Evolutionary conservation across 2,113 vertebrate genomes (phyloP).

Genomic region (Pelodiscus sinensis): DNA sequence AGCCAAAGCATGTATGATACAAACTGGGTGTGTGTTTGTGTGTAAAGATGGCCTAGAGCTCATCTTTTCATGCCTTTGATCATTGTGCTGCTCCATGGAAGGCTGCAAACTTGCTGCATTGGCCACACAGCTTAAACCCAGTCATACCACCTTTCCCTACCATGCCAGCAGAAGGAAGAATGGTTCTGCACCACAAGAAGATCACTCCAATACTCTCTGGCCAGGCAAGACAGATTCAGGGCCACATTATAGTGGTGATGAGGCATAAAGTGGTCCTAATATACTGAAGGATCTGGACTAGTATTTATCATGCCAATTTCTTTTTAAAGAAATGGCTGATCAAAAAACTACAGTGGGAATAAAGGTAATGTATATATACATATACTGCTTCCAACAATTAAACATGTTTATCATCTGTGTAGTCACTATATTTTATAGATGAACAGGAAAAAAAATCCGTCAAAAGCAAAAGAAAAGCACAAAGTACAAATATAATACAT

Average conservation of each 20-base stretch:
- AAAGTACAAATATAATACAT: not conserved
- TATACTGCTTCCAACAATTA: not conserved
- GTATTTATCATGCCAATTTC: not conserved
- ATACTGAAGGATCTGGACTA: fast-evolving
- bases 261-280: fast-evolving
- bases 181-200: not conserved
- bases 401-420: not conserved
- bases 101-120: not conserved
- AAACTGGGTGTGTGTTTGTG: not conserved
- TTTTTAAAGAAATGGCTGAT: not conserved
- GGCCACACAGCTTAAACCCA: fast-evolving
- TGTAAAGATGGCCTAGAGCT: not conserved
- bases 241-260: not conserved
- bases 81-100: not conserved
- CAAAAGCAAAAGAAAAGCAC: not conserved
- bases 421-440: not conserved
- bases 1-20: fast-evolving
- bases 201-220: not conserved
- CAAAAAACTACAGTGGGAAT: not conserved
- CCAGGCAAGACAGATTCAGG: not conserved
- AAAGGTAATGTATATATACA: not conserved
- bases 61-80: not conserved
- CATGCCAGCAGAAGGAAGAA: fast-evolving
- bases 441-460: not conserved
- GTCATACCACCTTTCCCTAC: fast-evolving